phyloP scores from a whole-genome alignment of 2,113 vertebrate genomes.

The Siniperca knerii region DNA sequence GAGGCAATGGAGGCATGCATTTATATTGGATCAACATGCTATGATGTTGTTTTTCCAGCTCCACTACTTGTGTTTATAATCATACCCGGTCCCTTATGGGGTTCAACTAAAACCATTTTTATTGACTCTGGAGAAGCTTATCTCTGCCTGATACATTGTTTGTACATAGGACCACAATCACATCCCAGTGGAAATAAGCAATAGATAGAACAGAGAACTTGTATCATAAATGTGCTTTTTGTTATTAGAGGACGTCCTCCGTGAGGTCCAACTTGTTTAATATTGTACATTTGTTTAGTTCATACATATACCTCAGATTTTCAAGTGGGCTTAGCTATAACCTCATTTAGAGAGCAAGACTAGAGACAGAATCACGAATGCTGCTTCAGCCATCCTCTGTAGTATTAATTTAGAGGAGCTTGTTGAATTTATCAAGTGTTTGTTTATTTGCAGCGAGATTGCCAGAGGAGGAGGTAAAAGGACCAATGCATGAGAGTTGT shows the following conservation, averaged over 20 bases:
- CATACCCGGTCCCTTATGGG: slow-evolving; percentile 60
- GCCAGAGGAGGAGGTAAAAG: slow-evolving; percentile 66
- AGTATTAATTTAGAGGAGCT: slow-evolving; percentile 71
- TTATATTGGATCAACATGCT: slow-evolving; percentile 80
- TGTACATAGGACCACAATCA: slow-evolving; percentile 55
- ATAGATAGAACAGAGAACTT: slow-evolving; percentile 40
- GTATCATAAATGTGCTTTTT: slow-evolving; percentile 45
- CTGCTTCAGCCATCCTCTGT: slow-evolving; percentile 9
- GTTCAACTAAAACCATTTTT: slow-evolving; percentile 75
- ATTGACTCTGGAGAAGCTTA: slow-evolving; percentile 77
- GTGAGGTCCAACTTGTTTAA: slow-evolving; percentile 53
- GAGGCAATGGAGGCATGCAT: slow-evolving; percentile 76
- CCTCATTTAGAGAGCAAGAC: slow-evolving; percentile 42
- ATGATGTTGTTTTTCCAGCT: slow-evolving; percentile 67
- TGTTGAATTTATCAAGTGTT: slow-evolving; percentile 79
- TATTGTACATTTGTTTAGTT: slow-evolving; percentile 47
- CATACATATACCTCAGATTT: slow-evolving; percentile 27
- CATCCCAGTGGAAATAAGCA: slow-evolving; percentile 69
- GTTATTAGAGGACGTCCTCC: slow-evolving; percentile 40
- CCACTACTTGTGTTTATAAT: slow-evolving; percentile 73
- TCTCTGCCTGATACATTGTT: slow-evolving; percentile 69
- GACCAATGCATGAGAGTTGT: slow-evolving; percentile 63
- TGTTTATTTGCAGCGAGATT: slow-evolving; percentile 70
- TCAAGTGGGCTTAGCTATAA: slow-evolving; percentile 11
- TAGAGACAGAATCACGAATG: not conserved